Percentiles rank a stretch among this genome's conserved stretches.
phyloP scores from a whole-genome alignment of 2,888 invertebrate species.

The Drosophila limbata region DNA sequence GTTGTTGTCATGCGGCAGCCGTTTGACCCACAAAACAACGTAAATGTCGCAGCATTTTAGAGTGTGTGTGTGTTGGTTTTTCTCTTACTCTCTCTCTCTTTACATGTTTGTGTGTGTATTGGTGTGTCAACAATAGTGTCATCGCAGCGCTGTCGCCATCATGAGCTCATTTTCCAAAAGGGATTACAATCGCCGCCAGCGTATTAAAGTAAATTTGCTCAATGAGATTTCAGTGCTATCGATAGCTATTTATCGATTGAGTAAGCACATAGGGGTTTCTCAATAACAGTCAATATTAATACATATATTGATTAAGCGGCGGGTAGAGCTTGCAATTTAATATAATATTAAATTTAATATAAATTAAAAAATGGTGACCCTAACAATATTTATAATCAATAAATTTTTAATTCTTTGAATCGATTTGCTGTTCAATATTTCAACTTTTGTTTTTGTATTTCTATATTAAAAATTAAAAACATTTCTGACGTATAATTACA shows the following conservation, averaged over 20 bases:
- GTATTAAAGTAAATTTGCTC: constrained; percentile 20
- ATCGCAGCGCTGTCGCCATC: constrained; percentile 19
- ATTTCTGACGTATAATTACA: neutral
- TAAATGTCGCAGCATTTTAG: constrained; percentile 48
- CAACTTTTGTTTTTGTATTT: no score
- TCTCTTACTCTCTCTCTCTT: neutral
- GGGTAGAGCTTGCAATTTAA: no score
- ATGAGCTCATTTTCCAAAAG: constrained; percentile 48
- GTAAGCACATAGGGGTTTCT: neutral
- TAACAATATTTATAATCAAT: neutral
- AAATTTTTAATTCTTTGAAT: neutral
- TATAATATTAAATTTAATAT: neutral
- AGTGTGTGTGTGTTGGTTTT: constrained; percentile 1
- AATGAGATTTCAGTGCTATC: constrained; percentile 12
- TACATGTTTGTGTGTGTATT: constrained; percentile 14
- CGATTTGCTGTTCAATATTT: no score
- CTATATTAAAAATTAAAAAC: neutral
- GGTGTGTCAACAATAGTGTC: constrained; percentile 45
- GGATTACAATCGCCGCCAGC: constrained; percentile 28
- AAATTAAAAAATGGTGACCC: neutral
- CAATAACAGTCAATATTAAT: no score
- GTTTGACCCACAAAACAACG: constrained; percentile 65
- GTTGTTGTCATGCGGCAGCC: constrained; percentile 49
- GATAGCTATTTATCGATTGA: constrained; percentile 16
- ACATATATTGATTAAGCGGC: neutral